Base-by-base conservation (phyloP, 2,113 vertebrate species). In the Parus major region DNA sequence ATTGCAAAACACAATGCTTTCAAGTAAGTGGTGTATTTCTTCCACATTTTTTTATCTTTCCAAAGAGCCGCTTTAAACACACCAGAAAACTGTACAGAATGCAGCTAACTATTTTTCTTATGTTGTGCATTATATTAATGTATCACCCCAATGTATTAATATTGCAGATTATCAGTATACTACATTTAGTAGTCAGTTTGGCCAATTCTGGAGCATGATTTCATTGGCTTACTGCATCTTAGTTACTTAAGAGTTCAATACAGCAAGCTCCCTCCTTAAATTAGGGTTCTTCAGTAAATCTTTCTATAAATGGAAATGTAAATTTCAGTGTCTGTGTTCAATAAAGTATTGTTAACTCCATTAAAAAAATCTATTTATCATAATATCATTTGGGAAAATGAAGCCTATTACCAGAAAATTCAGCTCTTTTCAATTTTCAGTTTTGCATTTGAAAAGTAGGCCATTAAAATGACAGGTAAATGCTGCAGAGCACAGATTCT, bases 381-480 rank as follows among this genome's bases (percentile, higher is more conserved):
- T 69, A 84, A 47, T 70, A 44, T 52, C 79, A 59, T 81, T 88
- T 82, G 87, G 86, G 77, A 93, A 85, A 94, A 94, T 22, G 36
- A 93, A 94, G n/a, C 59, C 52, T 80, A 73, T 94, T 93, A 88
- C 29, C 12, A 70, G 76, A 90, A 82, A 85, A 96, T 88, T 85
- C 56, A 80, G 5, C 9, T 79, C 49, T 87, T 94, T 78, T 92
- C 70, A 85, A 55, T 46, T 87, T 96, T 88, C 61, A 84, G 50
- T 81, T 72, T 69, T 90, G 16, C 22, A 70, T 90, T 95, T 92
- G 81, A 91, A 95, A 96, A 94, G 57, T 56, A 93, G 81, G 53
- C 41, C 66, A 92, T 92, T 91, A 92, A 95, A 91, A 88, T 93
- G 91, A 86, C 44, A 86, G 24, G 72, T 81, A 31, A 73, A 50